Percentiles rank a stretch among this genome's conserved stretches.
Evolutionary conservation across 2,113 vertebrate species (phyloP).

Genomic region (Salvelinus alpinus): DNA sequence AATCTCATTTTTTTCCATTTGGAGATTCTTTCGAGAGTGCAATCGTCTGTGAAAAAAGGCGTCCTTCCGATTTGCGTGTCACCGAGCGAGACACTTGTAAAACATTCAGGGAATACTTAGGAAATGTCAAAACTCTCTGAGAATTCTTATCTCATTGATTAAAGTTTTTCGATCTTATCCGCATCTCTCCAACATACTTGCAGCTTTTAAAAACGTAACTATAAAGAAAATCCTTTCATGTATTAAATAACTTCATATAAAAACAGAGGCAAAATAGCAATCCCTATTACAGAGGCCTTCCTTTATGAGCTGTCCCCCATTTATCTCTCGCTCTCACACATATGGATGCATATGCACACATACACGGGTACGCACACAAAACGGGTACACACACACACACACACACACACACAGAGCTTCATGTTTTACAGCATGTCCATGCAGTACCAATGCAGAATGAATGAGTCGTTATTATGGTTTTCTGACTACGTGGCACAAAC

Average conservation of each 20-base stretch:
- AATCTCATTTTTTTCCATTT: constrained; percentile 34
- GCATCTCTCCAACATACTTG: constrained; percentile 20
- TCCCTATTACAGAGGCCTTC: constrained; percentile 33
- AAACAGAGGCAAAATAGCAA: constrained; percentile 54
- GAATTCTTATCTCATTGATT: constrained; percentile 10
- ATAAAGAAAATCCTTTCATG: constrained; percentile 58
- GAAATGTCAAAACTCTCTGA: neutral
- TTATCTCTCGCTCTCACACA: neutral
- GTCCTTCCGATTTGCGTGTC: constrained; percentile 27
- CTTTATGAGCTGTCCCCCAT: neutral
- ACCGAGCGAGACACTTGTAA: constrained; percentile 15
- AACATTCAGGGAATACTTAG: constrained; percentile 27
- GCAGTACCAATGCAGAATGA: constrained; percentile 66
- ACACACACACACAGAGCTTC: constrained; percentile 40
- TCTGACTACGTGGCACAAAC: constrained; percentile 56
- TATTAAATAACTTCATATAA: constrained; percentile 74
- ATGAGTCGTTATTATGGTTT: constrained; percentile 27
- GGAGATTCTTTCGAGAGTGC: constrained; percentile 32
- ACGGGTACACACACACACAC: neutral
- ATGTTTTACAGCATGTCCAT: constrained; percentile 61
- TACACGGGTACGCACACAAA: neutral
- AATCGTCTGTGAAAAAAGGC: constrained; percentile 56
- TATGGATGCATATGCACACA: neutral
- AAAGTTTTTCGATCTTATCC: neutral
- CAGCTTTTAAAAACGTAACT: constrained; percentile 49